Evolutionary conservation across 1,140 invertebrate species (phyloP).

Genomic region (Coptotermes formosanus): DNA sequence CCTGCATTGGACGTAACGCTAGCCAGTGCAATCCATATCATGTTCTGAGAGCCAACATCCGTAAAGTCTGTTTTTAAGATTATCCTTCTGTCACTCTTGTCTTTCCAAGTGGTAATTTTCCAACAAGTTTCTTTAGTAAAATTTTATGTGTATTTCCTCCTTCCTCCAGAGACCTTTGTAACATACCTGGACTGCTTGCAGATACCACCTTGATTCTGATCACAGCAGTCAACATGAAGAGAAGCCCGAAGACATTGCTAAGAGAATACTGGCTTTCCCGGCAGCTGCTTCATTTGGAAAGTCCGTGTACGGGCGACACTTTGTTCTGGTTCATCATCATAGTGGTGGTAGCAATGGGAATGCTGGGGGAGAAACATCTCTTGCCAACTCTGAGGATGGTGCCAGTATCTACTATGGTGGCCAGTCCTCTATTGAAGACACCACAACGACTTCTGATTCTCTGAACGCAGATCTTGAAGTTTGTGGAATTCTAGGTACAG

Average conservation of each 20-base stretch:
- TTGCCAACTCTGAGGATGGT: constrained; percentile 29
- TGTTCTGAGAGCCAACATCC: too few relatives aligned
- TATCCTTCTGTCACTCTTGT: too few relatives aligned
- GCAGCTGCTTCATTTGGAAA: constrained; percentile 38
- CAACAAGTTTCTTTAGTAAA: too few relatives aligned
- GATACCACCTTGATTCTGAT: constrained; percentile 53
- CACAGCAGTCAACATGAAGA: constrained; percentile 53
- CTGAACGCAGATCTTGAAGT: constrained; percentile 53
- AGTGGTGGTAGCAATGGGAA: constrained; percentile 15
- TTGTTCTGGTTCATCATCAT: constrained; percentile 28
- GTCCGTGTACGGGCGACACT: background rate
- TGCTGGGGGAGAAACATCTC: constrained; percentile 22
- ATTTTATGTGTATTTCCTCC: too few relatives aligned
- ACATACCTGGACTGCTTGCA: constrained; percentile 17
- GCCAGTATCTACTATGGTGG: constrained; percentile 41
- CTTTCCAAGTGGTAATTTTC: too few relatives aligned
- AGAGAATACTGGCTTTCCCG: constrained; percentile 43
- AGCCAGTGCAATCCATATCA: too few relatives aligned
- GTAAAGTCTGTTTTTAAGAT: too few relatives aligned
- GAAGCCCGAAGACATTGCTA: constrained; percentile 49
- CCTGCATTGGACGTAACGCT: too few relatives aligned
- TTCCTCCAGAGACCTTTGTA: too few relatives aligned
- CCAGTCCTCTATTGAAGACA: constrained; percentile 50
- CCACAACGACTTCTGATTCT: constrained; percentile 48
- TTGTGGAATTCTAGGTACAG: constrained; percentile 45